Conservation (phyloP, 2,113 vertebrate species). For the Brachyhypopomus gauderio region DNA sequence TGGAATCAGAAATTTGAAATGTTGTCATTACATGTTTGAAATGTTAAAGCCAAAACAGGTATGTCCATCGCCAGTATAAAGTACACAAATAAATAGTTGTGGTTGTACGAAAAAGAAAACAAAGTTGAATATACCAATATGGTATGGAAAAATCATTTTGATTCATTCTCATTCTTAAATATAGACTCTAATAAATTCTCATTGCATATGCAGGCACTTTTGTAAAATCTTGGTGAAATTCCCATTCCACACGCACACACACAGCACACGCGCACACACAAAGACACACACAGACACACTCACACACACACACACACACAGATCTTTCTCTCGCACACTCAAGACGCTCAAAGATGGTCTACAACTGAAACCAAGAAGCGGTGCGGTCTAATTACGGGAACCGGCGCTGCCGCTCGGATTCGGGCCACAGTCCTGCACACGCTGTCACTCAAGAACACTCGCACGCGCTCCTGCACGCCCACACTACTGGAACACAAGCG, state of each 20-base stretch:
- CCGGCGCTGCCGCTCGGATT: slow-evolving; percentile 37
- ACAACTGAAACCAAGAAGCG: slow-evolving; percentile 22
- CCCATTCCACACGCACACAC: slow-evolving; percentile 62
- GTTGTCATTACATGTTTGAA: slow-evolving; percentile 61
- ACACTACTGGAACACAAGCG: slow-evolving; percentile 15
- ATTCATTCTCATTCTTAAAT: slow-evolving; percentile 78
- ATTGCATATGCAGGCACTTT: slow-evolving; percentile 79
- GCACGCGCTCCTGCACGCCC: slow-evolving; percentile 28
- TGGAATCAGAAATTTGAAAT: slow-evolving; percentile 63
- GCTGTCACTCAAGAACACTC: not conserved
- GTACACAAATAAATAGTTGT: slow-evolving; percentile 76
- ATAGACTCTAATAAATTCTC: slow-evolving; percentile 75
- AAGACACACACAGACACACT: too few species aligned
- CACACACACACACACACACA: slow-evolving; percentile 40
- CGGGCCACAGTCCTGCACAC: not conserved
- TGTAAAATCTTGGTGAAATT: slow-evolving; percentile 71
- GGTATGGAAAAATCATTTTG: slow-evolving; percentile 80
- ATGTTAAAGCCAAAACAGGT: slow-evolving; percentile 74
- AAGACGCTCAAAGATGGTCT: slow-evolving; percentile 35
- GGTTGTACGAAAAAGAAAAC: slow-evolving; percentile 64
- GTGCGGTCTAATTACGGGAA: slow-evolving; percentile 37
- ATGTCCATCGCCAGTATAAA: slow-evolving; percentile 74
- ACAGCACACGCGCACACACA: not conserved
- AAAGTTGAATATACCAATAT: slow-evolving; percentile 82
- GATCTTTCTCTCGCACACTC: slow-evolving; percentile 44